These are phyloP conservation scores for Linurgus olivaceus DNA, from an alignment of 2,797 vertebrate species.

Conservation along the genomic window DNA sequence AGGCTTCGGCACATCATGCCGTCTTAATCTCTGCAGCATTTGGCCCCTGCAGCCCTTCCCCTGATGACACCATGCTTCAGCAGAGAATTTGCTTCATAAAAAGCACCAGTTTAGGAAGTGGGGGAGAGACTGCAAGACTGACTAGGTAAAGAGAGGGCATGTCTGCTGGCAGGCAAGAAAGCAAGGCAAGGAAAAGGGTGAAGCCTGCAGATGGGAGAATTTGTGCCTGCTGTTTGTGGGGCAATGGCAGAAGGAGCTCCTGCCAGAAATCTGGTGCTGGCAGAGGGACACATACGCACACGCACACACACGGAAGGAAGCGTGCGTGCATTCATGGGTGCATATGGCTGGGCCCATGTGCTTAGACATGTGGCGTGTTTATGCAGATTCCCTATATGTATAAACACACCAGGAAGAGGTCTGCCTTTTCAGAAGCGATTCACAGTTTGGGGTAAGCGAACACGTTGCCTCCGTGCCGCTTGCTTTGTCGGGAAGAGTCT, in stretches of 20 bases:
- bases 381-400: slow-evolving; percentile 6
- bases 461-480: background rate
- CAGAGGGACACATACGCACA: slow-evolving; percentile 50
- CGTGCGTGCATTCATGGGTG: background rate
- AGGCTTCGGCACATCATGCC: background rate
- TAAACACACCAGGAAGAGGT: slow-evolving; percentile 27
- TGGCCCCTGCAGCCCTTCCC: slow-evolving; percentile 56
- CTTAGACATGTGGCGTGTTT: slow-evolving; percentile 42
- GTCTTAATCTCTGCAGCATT: slow-evolving; percentile 33
- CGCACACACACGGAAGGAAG: background rate
- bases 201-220: slow-evolving; percentile 80
- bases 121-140: slow-evolving; percentile 62
- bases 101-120: slow-evolving; percentile 74
- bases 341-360: slow-evolving; percentile 38
- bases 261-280: slow-evolving; percentile 80
- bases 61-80: slow-evolving; percentile 54
- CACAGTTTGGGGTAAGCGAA: background rate
- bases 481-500: background rate
- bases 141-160: slow-evolving; percentile 48
- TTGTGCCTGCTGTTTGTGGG: slow-evolving; percentile 77
- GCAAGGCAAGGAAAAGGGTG: slow-evolving; percentile 63
- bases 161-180: slow-evolving; percentile 67
- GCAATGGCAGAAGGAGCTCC: slow-evolving; percentile 67
- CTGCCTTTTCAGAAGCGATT: background rate
- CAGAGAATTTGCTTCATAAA: slow-evolving; percentile 73